These are phyloP conservation scores for Diadumene lineata DNA, from an alignment of 92 coral and sea anemone genomes.

Conservation along the genomic window DNA sequence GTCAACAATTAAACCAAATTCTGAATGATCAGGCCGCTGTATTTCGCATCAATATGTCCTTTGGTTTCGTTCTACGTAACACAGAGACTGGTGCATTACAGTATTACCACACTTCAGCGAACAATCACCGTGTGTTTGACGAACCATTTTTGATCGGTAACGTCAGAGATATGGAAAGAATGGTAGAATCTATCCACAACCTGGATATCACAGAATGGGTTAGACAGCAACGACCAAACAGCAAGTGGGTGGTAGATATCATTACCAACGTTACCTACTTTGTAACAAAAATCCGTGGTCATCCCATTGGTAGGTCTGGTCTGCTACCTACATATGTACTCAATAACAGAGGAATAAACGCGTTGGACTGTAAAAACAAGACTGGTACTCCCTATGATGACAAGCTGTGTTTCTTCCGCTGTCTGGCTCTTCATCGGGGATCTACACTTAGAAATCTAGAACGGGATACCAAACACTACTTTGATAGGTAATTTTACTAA, in stretches of 20 bases:
- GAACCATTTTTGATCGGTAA: too few species aligned
- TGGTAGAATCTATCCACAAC: not conserved
- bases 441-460: conserved; percentile 37
- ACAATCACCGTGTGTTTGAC: not conserved
- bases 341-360: not conserved
- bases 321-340: not conserved
- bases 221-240: too few species aligned
- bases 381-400: conserved; percentile 35
- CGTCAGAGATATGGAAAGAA: not conserved
- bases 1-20: not conserved
- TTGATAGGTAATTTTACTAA: conserved; percentile 2
- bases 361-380: not conserved
- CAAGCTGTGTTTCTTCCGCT: conserved; percentile 44
- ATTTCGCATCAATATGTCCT: conserved; percentile 15
- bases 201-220: conserved; percentile 1
- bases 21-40: conserved; percentile 11
- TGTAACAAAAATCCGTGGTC: conserved; percentile 33
- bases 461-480: conserved; percentile 37
- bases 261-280: conserved; percentile 1
- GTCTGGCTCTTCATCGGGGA: conserved; percentile 48
- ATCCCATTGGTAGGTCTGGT: conserved; percentile 33
- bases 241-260: too few species aligned
- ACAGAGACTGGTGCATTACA: conserved; percentile 44
- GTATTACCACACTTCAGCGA: conserved; percentile 34
- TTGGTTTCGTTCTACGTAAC: conserved; percentile 38